Evolutionary conservation across 2,113 vertebrate genomes (phyloP), one percentile per base, ranked within the genome.

Genomic region (Poeciliopsis prolifica): DNA sequence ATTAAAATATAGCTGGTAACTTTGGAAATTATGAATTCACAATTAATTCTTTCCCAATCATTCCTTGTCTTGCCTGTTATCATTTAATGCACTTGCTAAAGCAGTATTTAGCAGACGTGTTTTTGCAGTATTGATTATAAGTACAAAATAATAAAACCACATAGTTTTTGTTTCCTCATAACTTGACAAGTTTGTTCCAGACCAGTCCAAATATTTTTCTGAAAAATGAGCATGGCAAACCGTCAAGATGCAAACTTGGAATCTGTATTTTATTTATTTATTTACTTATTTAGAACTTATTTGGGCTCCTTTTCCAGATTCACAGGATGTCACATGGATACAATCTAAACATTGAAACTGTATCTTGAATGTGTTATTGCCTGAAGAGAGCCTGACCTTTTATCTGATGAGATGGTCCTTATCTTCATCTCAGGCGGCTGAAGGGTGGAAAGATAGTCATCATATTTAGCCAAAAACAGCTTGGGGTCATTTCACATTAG

Each of bases 371-470:
- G 4, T 14, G 13, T 24, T 33, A 6, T 44, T 70, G 22, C 15
- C 54, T 35, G 42, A 62, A 9, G 19, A 30, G 15, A 48, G 17
- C 37, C 28, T 63, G 63, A 17, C 22, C 66, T n/a, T 42, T 70
- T 58, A 61, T 73, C 29, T 72, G 48, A 61, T 26, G 0, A 35
- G 28, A 24, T 30, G 31, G 28, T 48, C 54, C 15, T 58, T 35
- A 61, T 63, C n/a, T 74, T 1, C 33, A 5, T 78, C 65, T 66
- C 51, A 75, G 58, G 42, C 13, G 42, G 31, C 19, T 63, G 60
- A 17, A 30, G 29, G 61, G 9, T 58, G 48, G 35, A 58, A 37
- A 68, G 1, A 62, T 44, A 29, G 0, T 29, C 3, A 22, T 37
- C 24, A 68, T 5, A 12, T 33, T 31, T 13, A 1, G 11, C n/a